Conservation (phyloP, 2,797 vertebrate species). For the Luscinia megarhynchos region DNA sequence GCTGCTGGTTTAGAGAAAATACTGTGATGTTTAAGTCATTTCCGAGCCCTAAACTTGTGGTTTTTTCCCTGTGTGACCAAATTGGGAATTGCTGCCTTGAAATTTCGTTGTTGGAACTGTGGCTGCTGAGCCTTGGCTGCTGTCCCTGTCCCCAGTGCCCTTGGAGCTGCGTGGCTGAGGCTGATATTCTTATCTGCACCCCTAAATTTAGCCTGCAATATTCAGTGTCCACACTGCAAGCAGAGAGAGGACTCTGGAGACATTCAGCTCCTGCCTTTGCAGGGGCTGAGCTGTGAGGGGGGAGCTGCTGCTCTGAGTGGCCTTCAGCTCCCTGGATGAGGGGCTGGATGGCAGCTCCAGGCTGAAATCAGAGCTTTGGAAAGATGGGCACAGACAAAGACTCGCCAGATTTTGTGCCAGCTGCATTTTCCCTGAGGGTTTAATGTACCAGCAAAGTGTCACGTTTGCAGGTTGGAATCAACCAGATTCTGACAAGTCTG, state of each 20-base stretch:
- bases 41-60: not conserved
- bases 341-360: not conserved
- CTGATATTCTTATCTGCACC: constrained; percentile 8
- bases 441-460: not conserved
- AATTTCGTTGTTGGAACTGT: not conserved
- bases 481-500: not conserved
- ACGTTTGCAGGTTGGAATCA: not conserved
- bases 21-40: not conserved
- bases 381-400: not conserved
- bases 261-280: not conserved
- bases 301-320: not conserved
- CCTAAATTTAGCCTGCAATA: constrained; percentile 52
- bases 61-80: not conserved
- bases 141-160: not conserved
- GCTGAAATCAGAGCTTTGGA: not conserved
- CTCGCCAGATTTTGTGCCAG: not conserved
- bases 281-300: not conserved
- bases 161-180: constrained; percentile 15
- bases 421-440: not conserved
- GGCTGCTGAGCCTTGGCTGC: not conserved
- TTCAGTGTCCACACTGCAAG: not conserved
- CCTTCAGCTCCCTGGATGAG: not conserved
- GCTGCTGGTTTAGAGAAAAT: not conserved
- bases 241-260: not conserved
- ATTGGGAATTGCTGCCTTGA: not conserved